These are phyloP conservation scores for Periparus ater DNA, from an alignment of 2,797 vertebrate genomes.

Conservation along the genomic window DNA sequence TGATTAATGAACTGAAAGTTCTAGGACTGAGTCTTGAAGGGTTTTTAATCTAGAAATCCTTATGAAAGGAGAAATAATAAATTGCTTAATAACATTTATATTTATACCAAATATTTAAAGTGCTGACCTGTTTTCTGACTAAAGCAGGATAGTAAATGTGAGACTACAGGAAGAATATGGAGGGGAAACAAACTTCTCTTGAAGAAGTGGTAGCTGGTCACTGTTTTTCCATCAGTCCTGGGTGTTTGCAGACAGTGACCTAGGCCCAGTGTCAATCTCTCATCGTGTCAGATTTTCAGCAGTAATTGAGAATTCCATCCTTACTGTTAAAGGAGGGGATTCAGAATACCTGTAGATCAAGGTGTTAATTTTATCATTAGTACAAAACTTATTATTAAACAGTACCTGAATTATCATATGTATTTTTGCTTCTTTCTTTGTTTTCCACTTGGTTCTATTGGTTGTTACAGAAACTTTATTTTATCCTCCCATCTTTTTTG, in stretches of 20 bases:
- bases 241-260: neutral
- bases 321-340: neutral
- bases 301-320: neutral
- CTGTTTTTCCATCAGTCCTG: neutral
- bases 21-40: neutral
- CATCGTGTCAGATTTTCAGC: neutral
- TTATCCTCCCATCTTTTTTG: neutral
- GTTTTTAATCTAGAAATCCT: neutral
- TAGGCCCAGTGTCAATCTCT: neutral
- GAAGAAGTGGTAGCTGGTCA: neutral
- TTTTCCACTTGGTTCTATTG: neutral
- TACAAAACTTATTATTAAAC: neutral
- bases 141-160: neutral
- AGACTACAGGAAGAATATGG: neutral
- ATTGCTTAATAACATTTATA: neutral
- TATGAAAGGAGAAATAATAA: neutral
- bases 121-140: neutral
- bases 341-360: neutral
- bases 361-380: neutral
- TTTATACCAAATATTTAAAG: neutral
- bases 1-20: conserved; percentile 39
- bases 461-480: neutral
- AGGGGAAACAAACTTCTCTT: neutral
- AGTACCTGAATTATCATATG: neutral
- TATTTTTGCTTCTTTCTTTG: neutral